Evolutionary conservation across 2,797 vertebrate species (phyloP).

Genomic region (Nyctibius grandis): DNA sequence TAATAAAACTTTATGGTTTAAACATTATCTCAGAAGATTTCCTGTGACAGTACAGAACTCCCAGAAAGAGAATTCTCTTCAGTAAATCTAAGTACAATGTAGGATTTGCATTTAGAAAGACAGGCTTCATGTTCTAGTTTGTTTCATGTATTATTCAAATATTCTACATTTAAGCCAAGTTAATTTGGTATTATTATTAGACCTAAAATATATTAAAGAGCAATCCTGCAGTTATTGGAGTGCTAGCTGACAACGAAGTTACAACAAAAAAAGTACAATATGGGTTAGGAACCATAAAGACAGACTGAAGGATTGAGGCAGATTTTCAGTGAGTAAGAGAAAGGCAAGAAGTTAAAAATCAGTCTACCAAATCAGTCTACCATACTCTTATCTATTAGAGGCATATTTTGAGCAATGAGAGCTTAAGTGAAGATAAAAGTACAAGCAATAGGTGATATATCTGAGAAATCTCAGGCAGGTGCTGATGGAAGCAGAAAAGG

Average conservation of each 20-base stretch:
- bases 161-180: background rate
- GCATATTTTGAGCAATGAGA: conserved; percentile 21
- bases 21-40: background rate
- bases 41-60: background rate
- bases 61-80: background rate
- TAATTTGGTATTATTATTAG: background rate
- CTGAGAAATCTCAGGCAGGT: background rate
- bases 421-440: conserved; percentile 22
- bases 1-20: background rate
- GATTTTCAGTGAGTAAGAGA: background rate
- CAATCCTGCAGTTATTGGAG: background rate
- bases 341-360: conserved; percentile 22
- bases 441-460: conserved; percentile 2
- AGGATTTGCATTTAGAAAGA: background rate
- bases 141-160: background rate
- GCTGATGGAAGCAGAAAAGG: conserved; percentile 41
- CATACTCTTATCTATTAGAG: background rate
- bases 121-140: background rate
- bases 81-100: background rate
- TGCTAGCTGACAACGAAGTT: background rate
- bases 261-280: background rate
- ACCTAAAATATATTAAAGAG: background rate
- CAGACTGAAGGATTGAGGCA: background rate
- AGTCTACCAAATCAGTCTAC: background rate
- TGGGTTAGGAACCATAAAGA: background rate